Evolutionary conservation across 1,140 invertebrate genomes (phyloP), one percentile per base, ranked within the genome.

Genomic region (Pseudomyrmex gracilis): DNA sequence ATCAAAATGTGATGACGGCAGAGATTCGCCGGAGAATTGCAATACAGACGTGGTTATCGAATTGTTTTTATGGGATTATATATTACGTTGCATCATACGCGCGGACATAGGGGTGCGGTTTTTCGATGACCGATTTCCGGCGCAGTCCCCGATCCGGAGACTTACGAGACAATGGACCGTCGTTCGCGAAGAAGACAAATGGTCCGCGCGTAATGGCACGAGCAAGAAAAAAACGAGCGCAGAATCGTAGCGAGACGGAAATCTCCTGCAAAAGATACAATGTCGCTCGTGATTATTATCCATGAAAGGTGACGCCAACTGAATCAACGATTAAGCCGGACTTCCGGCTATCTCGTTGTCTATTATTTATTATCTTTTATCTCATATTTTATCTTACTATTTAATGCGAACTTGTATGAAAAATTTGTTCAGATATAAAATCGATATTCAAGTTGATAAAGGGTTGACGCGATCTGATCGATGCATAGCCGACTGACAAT

Each of bases 91-190:
- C 53, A 10, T 70, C 22, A 49, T 53, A 12, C 66, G 53, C 57
- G 34, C 53, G 15, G 24, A 24, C 45, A 73, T 80, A 80, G 78
- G 89, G 90, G 89, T 86, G 89, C 83, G 89, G 90, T 74, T 82
- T 82, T 34, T 90, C 90, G 90, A 90, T 88, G 88, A 83, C 83
- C 83, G 85, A 90, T 89, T 89, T 91, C 90, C 90, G 90, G 89
- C 77, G 74, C 53, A 82, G 85, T 76, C 78, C 80, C 78, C 85
- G 90, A 88, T 88, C 87, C 87, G 87, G 70, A 91, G 63, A 91
- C 87, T 87, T 49, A 76, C 55, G 84, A 85, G 22, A 82, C 83
- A 82, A 86, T 84, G 68, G 73, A 86, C 71, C 82, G 82, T 73
- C 76, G 53, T 80, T 15, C 66, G 74, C 61, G 57, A 34, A 34